Conservation (phyloP, 2,888 invertebrate species). For the Harmothoe impar region DNA sequence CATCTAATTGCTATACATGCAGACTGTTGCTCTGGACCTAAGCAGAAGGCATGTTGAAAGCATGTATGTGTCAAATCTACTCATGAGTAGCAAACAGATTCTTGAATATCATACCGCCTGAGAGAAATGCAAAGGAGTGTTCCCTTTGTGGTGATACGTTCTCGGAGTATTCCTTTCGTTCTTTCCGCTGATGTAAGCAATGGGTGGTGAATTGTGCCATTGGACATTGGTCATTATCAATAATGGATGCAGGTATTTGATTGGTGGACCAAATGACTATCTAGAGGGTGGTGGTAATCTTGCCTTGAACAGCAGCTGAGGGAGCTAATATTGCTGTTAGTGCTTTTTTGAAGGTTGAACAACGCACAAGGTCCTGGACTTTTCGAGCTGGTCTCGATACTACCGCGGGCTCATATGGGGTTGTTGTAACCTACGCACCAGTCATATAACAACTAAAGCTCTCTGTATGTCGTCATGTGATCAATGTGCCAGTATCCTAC, state of each 20-base stretch:
- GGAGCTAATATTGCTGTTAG: background rate
- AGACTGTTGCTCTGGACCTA: background rate
- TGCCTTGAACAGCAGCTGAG: background rate
- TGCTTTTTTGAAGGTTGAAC: background rate
- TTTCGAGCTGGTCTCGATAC: conserved; percentile 43
- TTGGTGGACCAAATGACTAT: background rate
- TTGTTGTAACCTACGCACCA: background rate
- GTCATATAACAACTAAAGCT: background rate
- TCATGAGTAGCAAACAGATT: background rate
- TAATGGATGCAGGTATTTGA: background rate
- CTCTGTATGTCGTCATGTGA: conserved; percentile 5
- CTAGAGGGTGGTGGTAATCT: background rate
- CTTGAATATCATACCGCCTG: background rate
- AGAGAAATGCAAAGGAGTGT: background rate
- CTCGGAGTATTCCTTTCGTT: background rate
- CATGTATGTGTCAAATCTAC: background rate
- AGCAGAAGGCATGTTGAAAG: conserved; percentile 6
- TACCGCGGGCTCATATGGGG: background rate
- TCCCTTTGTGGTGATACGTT: background rate
- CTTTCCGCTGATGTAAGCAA: background rate
- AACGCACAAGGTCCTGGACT: conserved; percentile 12
- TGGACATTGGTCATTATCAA: background rate
- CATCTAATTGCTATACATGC: background rate
- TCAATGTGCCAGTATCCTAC: background rate
- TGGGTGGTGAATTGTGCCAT: background rate